Percentiles rank a stretch among this genome's conserved stretches.
phyloP scores from a whole-genome alignment of 35 echinoderm and acorn worm species.

The Anneissia japonica region DNA sequence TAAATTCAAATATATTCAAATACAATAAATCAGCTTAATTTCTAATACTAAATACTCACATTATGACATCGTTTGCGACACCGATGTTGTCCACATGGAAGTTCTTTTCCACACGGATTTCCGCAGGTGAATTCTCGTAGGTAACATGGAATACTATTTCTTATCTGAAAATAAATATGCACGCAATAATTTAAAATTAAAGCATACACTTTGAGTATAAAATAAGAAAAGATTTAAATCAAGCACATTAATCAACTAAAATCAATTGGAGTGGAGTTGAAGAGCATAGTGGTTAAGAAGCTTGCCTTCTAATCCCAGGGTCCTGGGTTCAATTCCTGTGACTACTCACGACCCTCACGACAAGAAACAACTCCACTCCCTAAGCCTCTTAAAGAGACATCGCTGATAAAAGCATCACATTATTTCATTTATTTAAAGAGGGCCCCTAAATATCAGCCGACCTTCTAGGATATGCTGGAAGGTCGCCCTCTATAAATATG shows the following conservation, averaged over 20 bases:
- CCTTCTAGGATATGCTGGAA: no score
- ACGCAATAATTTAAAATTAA: no score
- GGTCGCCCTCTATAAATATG: no score
- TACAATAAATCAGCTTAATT: not conserved
- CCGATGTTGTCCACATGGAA: slow-evolving; percentile 67
- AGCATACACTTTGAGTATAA: not conserved
- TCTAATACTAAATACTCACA: slow-evolving; percentile 29
- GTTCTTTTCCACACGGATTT: slow-evolving; percentile 58
- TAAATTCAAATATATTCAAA: no score
- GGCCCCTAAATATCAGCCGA: no score
- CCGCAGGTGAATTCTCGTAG: slow-evolving; percentile 80
- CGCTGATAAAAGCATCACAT: no score
- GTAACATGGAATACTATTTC: slow-evolving; percentile 87
- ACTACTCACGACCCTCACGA: no score
- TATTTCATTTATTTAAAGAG: no score
- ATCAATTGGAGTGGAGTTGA: not conserved
- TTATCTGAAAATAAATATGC: slow-evolving; percentile 31
- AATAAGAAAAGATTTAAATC: not conserved
- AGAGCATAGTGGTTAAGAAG: not conserved
- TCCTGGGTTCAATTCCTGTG: no score
- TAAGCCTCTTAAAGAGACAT: no score
- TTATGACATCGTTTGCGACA: slow-evolving; percentile 85
- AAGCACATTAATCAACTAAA: not conserved
- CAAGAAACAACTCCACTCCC: no score
- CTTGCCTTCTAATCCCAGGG: no score